Conservation (phyloP, 2,888 invertebrate genomes). For the Seira sanloemensis region DNA sequence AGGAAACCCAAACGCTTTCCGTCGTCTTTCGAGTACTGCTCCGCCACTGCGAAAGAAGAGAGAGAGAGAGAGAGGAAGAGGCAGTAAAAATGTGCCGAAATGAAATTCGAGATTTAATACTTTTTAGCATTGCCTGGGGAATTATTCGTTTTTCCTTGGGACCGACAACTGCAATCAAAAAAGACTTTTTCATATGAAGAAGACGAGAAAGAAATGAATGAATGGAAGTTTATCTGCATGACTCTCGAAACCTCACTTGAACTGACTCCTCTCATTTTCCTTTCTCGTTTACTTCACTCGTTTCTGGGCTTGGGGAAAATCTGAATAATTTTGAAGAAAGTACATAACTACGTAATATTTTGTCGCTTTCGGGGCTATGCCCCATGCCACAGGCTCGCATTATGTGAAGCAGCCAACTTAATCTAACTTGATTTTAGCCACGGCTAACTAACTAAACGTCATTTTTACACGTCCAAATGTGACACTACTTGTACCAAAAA, state of each 20-base stretch:
- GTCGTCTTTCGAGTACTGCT: background rate
- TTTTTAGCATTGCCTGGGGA: constrained; percentile 74
- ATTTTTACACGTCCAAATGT: background rate
- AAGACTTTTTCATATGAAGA: constrained; percentile 70
- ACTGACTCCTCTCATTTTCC: background rate
- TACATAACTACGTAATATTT: no score
- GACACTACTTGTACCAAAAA: background rate
- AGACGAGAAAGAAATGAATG: constrained; percentile 8
- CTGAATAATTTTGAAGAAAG: background rate
- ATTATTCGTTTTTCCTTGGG: constrained; percentile 73
- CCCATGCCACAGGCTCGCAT: background rate
- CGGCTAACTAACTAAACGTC: background rate
- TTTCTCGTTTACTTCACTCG: background rate
- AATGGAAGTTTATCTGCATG: constrained; percentile 36
- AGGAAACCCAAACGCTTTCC: constrained; percentile 2
- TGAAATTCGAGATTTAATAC: constrained; percentile 74
- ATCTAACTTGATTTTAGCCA: background rate
- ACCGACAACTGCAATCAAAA: constrained; percentile 73
- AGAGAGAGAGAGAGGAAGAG: constrained; percentile 29
- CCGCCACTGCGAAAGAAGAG: background rate
- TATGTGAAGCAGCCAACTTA: background rate
- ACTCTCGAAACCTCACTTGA: constrained; percentile 10
- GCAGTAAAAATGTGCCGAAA: constrained; percentile 74
- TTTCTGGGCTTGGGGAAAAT: constrained; percentile 17
- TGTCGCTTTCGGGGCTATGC: no score